A percentile compares a stretch with the other conserved stretches of the same genome.
Conservation (phyloP, 2,888 invertebrate species). For the Glaucopsyche alexis region DNA sequence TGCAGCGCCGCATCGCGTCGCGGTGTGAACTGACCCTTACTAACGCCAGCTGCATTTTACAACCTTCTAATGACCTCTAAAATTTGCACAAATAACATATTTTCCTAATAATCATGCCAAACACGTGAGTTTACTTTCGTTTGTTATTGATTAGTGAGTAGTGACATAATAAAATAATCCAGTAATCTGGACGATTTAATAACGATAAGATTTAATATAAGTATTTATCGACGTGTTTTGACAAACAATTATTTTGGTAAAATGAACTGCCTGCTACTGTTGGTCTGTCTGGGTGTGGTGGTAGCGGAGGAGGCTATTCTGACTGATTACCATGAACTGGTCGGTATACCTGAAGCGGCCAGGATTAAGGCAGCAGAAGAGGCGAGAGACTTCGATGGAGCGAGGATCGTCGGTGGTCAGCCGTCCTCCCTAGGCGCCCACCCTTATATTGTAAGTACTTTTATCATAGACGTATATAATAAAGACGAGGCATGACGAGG, state of each 20-base stretch:
- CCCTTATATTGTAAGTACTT: conserved; percentile 40
- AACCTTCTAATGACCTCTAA: too few relatives aligned
- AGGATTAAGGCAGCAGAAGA: conserved; percentile 45
- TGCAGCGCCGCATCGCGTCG: too few relatives aligned
- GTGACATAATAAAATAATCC: background rate
- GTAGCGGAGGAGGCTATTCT: conserved; percentile 38
- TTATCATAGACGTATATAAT: too few relatives aligned
- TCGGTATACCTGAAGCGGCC: conserved; percentile 45
- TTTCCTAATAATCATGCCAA: background rate
- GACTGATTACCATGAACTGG: conserved; percentile 44
- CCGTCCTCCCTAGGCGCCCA: conserved; percentile 41
- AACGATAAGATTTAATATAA: background rate
- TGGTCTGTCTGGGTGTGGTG: conserved; percentile 29
- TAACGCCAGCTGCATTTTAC: too few relatives aligned
- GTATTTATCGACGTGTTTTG: background rate
- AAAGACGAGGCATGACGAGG: too few relatives aligned
- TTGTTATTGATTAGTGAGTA: background rate
- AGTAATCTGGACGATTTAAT: background rate
- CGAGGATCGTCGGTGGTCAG: conserved; percentile 46
- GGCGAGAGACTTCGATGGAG: conserved; percentile 45
- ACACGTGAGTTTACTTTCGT: background rate
- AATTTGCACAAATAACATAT: background rate
- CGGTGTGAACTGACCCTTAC: too few relatives aligned
- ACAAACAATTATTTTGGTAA: background rate
- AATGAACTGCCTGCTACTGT: conserved; percentile 32